These are phyloP conservation scores for Eristalinus sepulchralis DNA, from an alignment of 2,888 invertebrate genomes.

Conservation along the genomic window DNA sequence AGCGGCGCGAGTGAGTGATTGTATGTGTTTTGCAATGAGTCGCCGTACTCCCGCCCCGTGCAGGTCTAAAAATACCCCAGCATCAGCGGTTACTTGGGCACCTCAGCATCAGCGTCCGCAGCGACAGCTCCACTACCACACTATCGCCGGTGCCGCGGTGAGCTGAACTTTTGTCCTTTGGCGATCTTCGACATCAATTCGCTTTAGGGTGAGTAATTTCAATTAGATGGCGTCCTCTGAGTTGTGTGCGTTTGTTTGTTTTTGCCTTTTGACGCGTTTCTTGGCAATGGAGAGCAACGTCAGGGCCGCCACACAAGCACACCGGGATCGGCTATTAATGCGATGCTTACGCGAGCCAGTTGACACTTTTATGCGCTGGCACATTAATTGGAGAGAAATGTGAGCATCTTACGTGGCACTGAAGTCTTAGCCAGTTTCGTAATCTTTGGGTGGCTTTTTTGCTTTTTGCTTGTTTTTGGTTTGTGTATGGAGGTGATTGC, in stretches of 20 bases:
- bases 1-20: background rate
- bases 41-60: conserved; percentile 1
- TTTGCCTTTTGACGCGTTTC: conserved; percentile 4
- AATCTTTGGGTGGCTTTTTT: conserved; percentile 13
- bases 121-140: background rate
- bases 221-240: conserved; percentile 52
- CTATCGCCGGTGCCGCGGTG: background rate
- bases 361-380: conserved; percentile 61
- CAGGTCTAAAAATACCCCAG: conserved; percentile 53
- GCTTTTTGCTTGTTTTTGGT: background rate
- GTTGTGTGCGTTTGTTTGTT: conserved; percentile 17
- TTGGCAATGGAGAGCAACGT: conserved; percentile 39
- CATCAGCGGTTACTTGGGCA: conserved; percentile 8
- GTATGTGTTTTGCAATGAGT: conserved; percentile 39
- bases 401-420: conserved; percentile 2
- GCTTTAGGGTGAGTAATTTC: conserved; percentile 64
- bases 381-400: conserved; percentile 45
- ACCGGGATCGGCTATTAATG: conserved; percentile 49
- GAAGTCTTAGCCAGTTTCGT: conserved; percentile 1
- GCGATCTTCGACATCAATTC: conserved; percentile 58
- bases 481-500: background rate
- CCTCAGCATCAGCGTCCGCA: conserved; percentile 3
- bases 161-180: conserved; percentile 65
- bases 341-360: conserved; percentile 38
- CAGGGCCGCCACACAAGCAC: conserved; percentile 38